Conservation (phyloP, 2,797 vertebrate species). For the Smutsia gigantea region DNA sequence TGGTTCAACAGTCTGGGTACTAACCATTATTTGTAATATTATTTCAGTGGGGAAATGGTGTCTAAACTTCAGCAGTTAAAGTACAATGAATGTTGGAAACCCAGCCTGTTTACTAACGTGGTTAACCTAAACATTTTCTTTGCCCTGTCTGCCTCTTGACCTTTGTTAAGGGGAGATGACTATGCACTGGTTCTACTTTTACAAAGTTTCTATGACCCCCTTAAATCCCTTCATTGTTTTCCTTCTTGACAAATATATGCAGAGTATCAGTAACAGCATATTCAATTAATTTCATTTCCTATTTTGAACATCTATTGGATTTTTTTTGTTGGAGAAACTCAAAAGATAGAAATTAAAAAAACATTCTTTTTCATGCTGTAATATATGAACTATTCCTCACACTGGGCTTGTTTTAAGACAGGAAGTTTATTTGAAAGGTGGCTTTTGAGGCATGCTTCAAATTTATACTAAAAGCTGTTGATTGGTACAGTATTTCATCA, state of each 20-base stretch:
- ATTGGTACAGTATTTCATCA: not conserved
- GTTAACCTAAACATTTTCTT: not conserved
- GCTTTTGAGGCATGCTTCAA: not conserved
- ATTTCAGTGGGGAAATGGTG: not conserved
- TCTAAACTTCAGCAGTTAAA: not conserved
- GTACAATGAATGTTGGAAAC: not conserved
- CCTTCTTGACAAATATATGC: not conserved
- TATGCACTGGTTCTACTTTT: not conserved
- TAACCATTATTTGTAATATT: not conserved
- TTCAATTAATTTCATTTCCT: not conserved
- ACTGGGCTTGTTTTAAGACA: not conserved
- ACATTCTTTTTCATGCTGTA: not conserved
- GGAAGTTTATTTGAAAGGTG: constrained; percentile 2
- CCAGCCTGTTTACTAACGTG: not conserved
- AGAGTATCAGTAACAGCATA: not conserved
- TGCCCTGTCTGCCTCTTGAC: not conserved
- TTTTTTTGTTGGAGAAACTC: not conserved
- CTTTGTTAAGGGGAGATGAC: not conserved
- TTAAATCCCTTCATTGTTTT: not conserved
- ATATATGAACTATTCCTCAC: not conserved
- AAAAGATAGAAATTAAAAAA: not conserved
- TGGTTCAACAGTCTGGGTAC: not conserved
- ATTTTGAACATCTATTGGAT: not conserved
- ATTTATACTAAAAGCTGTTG: not conserved
- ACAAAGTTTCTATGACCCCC: not conserved